phyloP scores from a whole-genome alignment of 2,113 vertebrate genomes.

The Oncorhynchus gorbuscha region DNA sequence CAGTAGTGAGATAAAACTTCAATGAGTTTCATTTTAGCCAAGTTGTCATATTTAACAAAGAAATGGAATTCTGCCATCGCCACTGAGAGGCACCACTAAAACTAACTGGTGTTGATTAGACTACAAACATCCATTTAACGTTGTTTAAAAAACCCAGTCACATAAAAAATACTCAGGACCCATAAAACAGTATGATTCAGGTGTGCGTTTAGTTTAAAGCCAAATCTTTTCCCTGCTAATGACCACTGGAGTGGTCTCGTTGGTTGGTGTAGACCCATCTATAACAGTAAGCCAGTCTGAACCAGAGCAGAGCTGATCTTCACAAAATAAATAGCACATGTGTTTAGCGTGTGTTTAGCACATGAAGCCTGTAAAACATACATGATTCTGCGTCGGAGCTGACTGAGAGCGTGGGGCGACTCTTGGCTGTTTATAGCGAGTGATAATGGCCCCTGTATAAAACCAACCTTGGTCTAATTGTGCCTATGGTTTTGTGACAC shows the following conservation, averaged over 20 bases:
- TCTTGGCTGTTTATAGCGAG: conserved; percentile 72
- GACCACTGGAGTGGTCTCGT: conserved; percentile 54
- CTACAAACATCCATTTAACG: conserved; percentile 65
- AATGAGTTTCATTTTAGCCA: not conserved
- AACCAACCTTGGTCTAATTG: conserved; percentile 71
- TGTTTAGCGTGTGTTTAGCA: conserved; percentile 67
- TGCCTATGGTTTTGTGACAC: conserved; percentile 43
- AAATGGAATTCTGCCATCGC: not conserved
- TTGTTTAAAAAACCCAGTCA: conserved; percentile 70
- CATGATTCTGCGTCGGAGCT: conserved; percentile 50
- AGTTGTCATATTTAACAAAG: not conserved
- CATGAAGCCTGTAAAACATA: conserved; percentile 68
- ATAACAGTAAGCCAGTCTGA: conserved; percentile 9
- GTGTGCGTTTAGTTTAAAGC: conserved; percentile 62
- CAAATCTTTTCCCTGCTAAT: conserved; percentile 69
- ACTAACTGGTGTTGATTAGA: conserved; percentile 69
- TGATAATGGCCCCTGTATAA: conserved; percentile 76
- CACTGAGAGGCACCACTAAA: conserved; percentile 42
- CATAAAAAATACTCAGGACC: conserved; percentile 68
- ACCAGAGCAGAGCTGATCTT: conserved; percentile 5
- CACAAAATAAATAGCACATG: conserved; percentile 52
- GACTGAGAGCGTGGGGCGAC: conserved; percentile 34
- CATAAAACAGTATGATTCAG: conserved; percentile 72
- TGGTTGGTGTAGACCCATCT: conserved; percentile 27
- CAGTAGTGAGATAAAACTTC: not conserved